Evolutionary conservation across 2,797 vertebrate species (phyloP).

Genomic region (Leptatherina wallacei): DNA sequence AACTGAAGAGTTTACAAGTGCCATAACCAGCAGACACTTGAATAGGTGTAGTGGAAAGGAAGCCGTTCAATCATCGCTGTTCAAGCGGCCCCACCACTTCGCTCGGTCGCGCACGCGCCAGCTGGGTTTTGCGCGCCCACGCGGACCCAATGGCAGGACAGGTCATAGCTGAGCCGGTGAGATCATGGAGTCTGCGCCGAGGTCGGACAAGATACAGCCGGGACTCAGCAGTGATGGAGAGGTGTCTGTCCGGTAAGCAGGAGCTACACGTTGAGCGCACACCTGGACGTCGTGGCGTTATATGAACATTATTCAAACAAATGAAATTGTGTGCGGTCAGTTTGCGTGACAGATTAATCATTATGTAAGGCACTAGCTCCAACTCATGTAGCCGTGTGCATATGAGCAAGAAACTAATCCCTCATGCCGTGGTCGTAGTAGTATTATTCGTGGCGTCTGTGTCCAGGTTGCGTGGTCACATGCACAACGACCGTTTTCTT

Average conservation of each 20-base stretch:
- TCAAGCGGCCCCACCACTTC: constrained; percentile 29
- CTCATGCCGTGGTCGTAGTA: constrained; percentile 62
- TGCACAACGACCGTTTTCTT: constrained; percentile 23
- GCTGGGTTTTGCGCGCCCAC: constrained; percentile 65
- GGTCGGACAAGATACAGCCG: constrained; percentile 41
- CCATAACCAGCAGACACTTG: not conserved
- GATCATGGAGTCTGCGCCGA: constrained; percentile 63
- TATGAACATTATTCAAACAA: constrained; percentile 26
- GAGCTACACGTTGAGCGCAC: constrained; percentile 18
- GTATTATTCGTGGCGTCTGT: constrained; percentile 46
- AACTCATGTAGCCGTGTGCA: constrained; percentile 73
- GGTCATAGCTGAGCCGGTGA: constrained; percentile 73
- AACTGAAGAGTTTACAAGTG: not conserved
- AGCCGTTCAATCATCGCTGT: constrained; percentile 23
- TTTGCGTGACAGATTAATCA: constrained; percentile 72
- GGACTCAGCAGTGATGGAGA: constrained; percentile 66
- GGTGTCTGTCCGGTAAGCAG: constrained; percentile 52
- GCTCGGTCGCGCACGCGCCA: constrained; percentile 60
- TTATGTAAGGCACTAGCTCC: constrained; percentile 77
- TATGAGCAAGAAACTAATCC: constrained; percentile 76
- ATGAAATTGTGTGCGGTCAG: constrained; percentile 36
- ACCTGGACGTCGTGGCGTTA: constrained; percentile 29
- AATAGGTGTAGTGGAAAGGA: constrained; percentile 11
- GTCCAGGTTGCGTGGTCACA: constrained; percentile 36
- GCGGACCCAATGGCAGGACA: constrained; percentile 70